A percentile compares a stretch with the other conserved stretches of the same genome.
These are phyloP conservation scores for Mastigias papua DNA, from an alignment of 30 jellyfish, hydroid and myxozoan genomes.

Conservation along the genomic window DNA sequence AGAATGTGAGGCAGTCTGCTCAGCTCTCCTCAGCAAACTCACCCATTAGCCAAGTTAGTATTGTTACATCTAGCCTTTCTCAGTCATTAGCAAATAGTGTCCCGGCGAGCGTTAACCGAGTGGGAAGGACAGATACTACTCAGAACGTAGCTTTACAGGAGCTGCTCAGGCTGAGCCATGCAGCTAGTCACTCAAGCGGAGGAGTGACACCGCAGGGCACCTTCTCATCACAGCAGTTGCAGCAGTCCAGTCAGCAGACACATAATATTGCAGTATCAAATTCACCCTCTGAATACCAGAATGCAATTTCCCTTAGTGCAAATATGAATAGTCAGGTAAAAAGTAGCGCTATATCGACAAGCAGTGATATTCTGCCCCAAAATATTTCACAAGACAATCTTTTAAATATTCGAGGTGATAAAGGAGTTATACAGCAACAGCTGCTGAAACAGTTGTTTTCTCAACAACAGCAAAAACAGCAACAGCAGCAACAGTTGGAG, in stretches of 20 bases:
- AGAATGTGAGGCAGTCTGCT: constrained; percentile 10
- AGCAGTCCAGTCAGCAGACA: constrained; percentile 5
- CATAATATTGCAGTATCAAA: background rate
- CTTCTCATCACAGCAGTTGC: constrained; percentile 9
- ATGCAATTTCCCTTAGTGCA: background rate
- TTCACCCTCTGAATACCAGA: background rate
- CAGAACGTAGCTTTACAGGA: constrained; percentile 65
- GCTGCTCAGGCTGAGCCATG: constrained; percentile 58
- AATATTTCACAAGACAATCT: background rate
- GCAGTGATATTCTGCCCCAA: background rate
- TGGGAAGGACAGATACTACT: background rate
- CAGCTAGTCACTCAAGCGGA: constrained; percentile 43
- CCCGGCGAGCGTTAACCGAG: background rate
- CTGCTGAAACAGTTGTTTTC: background rate
- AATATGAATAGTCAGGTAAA: constrained; percentile 8
- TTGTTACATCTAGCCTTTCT: constrained; percentile 1
- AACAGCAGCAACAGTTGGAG: constrained; percentile 38
- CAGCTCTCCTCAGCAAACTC: background rate
- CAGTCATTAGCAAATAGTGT: constrained; percentile 30
- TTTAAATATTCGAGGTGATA: background rate
- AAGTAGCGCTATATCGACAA: background rate
- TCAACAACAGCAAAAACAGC: constrained; percentile 59
- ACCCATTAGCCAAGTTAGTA: background rate
- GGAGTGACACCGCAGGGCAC: constrained; percentile 12
- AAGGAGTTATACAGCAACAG: constrained; percentile 22